A percentile compares a stretch with the other conserved stretches of the same genome.
These are phyloP conservation scores for Lasioglossum marginatum DNA, from an alignment of 2,888 invertebrate genomes.

Conservation along the genomic window DNA sequence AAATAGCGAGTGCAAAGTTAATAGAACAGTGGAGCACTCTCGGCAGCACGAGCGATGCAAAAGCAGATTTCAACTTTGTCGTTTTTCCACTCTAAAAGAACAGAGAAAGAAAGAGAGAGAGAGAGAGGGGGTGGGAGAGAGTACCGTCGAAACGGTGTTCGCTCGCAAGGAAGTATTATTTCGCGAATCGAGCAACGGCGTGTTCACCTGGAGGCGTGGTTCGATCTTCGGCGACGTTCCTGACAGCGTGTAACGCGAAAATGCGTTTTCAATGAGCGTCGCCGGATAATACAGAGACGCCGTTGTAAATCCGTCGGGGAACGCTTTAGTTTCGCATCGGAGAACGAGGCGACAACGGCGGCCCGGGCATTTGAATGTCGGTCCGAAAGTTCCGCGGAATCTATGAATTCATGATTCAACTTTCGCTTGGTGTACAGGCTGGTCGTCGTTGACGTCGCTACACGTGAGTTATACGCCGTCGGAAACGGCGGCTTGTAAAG, in stretches of 20 bases:
- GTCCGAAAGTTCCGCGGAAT: constrained; percentile 61
- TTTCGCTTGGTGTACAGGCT: constrained; percentile 44
- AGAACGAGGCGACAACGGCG: constrained; percentile 23
- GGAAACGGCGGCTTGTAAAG: constrained; percentile 18
- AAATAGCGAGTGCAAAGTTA: constrained; percentile 6
- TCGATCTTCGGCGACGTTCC: constrained; percentile 31
- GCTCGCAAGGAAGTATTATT: not conserved
- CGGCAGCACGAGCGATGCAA: not conserved
- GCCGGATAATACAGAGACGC: constrained; percentile 37
- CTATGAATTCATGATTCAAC: constrained; percentile 69
- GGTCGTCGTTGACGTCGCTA: constrained; percentile 35
- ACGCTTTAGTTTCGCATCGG: constrained; percentile 34
- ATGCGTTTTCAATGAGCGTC: constrained; percentile 63
- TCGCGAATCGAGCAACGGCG: not conserved
- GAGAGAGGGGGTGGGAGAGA: not conserved
- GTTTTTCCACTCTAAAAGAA: not conserved
- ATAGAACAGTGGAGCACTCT: not conserved
- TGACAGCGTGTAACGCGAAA: constrained; percentile 26
- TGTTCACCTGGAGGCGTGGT: constrained; percentile 23
- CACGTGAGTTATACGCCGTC: constrained; percentile 49
- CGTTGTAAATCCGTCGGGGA: constrained; percentile 42
- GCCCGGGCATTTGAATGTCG: constrained; percentile 40
- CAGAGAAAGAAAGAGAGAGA: not conserved
- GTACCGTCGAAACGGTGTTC: not conserved
- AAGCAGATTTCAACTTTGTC: not conserved